These are phyloP conservation scores for Falco rusticolus DNA, from an alignment of 2,797 vertebrate genomes.

Conservation along the genomic window DNA sequence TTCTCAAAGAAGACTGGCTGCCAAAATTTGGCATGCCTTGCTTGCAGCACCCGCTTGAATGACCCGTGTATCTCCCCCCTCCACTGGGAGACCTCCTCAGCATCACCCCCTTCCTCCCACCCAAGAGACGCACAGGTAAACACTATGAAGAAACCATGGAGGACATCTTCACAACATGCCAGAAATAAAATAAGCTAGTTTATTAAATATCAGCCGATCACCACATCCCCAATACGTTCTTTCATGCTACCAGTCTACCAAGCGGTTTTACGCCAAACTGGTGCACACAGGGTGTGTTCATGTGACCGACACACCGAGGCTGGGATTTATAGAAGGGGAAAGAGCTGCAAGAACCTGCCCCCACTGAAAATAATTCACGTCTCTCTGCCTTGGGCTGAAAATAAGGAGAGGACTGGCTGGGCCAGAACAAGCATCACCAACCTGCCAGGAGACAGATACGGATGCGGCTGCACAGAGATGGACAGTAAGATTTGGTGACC, in stretches of 20 bases:
- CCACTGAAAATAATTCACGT: not conserved
- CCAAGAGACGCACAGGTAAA: not conserved
- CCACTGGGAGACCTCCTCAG: not conserved
- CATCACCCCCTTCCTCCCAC: not conserved
- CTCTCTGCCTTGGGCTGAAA: not conserved
- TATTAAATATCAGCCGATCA: not conserved
- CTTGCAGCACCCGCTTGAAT: not conserved
- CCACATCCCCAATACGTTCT: not conserved
- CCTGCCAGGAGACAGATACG: not conserved
- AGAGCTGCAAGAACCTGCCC: not conserved
- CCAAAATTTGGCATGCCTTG: not conserved
- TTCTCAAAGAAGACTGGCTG: not conserved
- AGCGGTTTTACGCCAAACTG: rapidly evolving
- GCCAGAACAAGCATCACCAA: not conserved
- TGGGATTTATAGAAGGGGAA: not conserved
- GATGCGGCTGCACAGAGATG: not conserved
- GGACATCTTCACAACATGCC: not conserved
- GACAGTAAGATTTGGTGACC: not conserved
- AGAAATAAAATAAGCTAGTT: not conserved
- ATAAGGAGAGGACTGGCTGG: not conserved
- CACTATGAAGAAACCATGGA: rapidly evolving
- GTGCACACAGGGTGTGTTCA: not conserved
- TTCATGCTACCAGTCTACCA: rapidly evolving
- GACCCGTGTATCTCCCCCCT: not conserved
- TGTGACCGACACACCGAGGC: not conserved